Evolutionary conservation across 2,888 invertebrate genomes (phyloP).

Genomic region (Luperina testacea): DNA sequence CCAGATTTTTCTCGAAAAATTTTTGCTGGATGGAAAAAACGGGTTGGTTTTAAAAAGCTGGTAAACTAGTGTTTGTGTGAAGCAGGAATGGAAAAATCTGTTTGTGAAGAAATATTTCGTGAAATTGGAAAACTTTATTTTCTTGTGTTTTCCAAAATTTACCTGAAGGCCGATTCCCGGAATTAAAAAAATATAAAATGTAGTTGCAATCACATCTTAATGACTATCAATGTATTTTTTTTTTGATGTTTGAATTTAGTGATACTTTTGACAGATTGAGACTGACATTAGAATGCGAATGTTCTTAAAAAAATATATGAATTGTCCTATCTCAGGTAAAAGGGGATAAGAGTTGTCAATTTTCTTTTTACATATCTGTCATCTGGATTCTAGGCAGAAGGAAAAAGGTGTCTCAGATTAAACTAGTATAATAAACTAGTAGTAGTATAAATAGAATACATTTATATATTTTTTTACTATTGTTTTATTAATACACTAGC

Average conservation of each 20-base stretch:
- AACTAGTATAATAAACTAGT: background rate
- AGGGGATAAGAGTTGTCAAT: background rate
- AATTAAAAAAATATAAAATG: background rate
- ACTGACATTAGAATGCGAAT: background rate
- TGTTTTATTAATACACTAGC: background rate
- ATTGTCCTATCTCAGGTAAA: background rate
- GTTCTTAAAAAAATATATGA: background rate
- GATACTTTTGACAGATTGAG: background rate
- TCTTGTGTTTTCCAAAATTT: background rate
- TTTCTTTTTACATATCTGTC: background rate
- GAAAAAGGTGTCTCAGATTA: background rate
- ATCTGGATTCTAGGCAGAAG: background rate
- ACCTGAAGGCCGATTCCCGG: background rate
- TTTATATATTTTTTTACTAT: background rate
- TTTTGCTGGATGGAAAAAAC: conserved; percentile 20
- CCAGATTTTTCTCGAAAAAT: conserved; percentile 12
- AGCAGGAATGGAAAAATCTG: background rate
- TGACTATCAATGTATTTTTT: background rate
- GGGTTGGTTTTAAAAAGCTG: background rate
- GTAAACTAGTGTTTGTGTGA: background rate
- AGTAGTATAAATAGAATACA: background rate
- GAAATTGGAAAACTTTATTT: background rate
- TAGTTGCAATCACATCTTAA: background rate
- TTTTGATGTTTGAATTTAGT: background rate
- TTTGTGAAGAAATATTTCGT: background rate